Evolutionary conservation across 2,797 vertebrate species (phyloP).

Genomic region (Peromyscus melanophrys): DNA sequence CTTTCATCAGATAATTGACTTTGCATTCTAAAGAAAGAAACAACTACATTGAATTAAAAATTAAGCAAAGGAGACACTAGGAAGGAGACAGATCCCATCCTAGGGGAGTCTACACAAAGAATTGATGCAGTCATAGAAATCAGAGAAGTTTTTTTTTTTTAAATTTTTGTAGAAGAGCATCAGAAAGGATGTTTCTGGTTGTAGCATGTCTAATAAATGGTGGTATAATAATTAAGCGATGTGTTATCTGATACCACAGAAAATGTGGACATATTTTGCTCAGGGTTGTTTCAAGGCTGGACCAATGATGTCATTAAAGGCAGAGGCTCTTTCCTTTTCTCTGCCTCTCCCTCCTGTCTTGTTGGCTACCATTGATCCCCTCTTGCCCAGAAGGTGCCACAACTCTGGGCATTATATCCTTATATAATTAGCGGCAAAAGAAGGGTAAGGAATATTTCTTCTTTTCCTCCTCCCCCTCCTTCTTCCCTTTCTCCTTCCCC

Average conservation of each 20-base stretch:
- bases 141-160: neutral
- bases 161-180: neutral
- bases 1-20: conserved; percentile 7
- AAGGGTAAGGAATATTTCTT: conserved; percentile 14
- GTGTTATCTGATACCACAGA: neutral
- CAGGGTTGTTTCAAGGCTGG: neutral
- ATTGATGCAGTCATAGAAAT: neutral
- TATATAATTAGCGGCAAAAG: neutral
- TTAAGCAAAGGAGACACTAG: neutral
- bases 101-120: neutral
- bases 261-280: conserved; percentile 8
- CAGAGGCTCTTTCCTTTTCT: neutral
- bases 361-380: neutral
- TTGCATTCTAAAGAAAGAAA: conserved; percentile 21
- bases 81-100: neutral
- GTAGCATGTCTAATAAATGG: neutral
- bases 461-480: neutral
- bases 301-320: neutral
- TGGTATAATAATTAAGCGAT: neutral
- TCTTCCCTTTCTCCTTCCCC: neutral
- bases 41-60: neutral
- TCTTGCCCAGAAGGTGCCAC: neutral
- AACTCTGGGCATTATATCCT: neutral
- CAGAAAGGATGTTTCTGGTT: neutral
- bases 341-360: neutral